Percentiles rank a stretch among this genome's conserved stretches.
phyloP scores from a whole-genome alignment of 2,888 invertebrate species.

The Arctia plantaginis region DNA sequence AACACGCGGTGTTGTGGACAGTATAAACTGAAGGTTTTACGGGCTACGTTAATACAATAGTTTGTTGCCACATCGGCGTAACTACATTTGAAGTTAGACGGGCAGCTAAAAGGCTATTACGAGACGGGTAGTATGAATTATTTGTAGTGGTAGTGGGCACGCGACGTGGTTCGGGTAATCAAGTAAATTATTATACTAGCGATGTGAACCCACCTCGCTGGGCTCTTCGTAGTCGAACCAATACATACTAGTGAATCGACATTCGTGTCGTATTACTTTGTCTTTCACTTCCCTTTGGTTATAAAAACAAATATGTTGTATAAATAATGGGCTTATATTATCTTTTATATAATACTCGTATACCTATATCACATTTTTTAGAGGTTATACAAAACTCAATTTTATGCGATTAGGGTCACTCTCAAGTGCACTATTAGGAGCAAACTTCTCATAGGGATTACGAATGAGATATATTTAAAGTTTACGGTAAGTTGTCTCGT shows the following conservation, averaged over 20 bases:
- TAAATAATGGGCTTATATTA: too few relatives aligned
- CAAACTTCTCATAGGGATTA: too few relatives aligned
- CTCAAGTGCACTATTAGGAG: too few relatives aligned
- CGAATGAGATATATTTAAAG: too few relatives aligned
- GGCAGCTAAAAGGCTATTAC: conserved; percentile 84
- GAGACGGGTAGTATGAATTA: conserved; percentile 82
- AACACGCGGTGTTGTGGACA: conserved; percentile 40
- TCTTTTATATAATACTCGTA: too few relatives aligned
- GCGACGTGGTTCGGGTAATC: conserved; percentile 69
- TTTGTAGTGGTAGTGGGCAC: conserved; percentile 75
- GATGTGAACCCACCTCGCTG: conserved; percentile 52
- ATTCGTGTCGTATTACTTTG: conserved; percentile 5
- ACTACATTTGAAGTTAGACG: conserved; percentile 81
- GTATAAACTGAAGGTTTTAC: conserved; percentile 70
- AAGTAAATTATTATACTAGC: conserved; percentile 71
- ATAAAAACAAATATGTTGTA: background rate
- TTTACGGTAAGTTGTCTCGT: too few relatives aligned
- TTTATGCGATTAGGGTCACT: too few relatives aligned
- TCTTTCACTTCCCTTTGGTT: background rate
- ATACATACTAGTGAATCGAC: background rate
- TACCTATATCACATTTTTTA: too few relatives aligned
- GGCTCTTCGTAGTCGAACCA: conserved; percentile 5
- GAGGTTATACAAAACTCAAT: too few relatives aligned
- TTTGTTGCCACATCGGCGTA: conserved; percentile 71
- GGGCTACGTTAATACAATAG: conserved; percentile 72